Evolutionary conservation across 1,140 invertebrate species (phyloP).

Genomic region (Apis dorsata): DNA sequence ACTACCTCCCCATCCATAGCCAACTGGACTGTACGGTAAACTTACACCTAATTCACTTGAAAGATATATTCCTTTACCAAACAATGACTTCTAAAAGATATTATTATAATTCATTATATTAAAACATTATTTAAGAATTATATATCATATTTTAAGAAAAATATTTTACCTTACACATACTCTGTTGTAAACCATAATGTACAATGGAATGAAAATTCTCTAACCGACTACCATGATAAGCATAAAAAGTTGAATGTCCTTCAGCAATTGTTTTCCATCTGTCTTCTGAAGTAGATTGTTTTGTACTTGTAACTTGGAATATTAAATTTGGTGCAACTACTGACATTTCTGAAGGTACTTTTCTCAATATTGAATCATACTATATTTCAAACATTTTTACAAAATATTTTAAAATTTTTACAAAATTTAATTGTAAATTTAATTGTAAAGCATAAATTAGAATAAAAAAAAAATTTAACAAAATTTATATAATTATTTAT

Average conservation of each 20-base stretch:
- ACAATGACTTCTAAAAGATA: conserved; percentile 82
- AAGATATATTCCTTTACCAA: conserved; percentile 89
- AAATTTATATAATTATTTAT: neutral
- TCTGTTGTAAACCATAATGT: conserved; percentile 88
- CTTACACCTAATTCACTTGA: conserved; percentile 86
- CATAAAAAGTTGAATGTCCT: conserved; percentile 83
- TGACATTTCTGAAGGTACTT: conserved; percentile 77
- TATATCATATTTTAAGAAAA: too few species aligned
- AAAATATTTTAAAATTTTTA: neutral
- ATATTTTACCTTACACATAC: conserved; percentile 85
- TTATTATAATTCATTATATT: neutral
- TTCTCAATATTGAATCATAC: conserved; percentile 80
- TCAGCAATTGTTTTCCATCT: conserved; percentile 82
- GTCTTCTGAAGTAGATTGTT: conserved; percentile 80
- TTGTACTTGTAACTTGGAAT: conserved; percentile 82
- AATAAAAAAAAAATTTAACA: conserved; percentile 14
- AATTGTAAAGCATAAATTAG: neutral
- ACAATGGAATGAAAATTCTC: conserved; percentile 92
- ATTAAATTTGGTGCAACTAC: conserved; percentile 83
- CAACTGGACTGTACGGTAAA: conserved; percentile 85
- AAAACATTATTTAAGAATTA: neutral
- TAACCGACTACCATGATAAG: conserved; percentile 88
- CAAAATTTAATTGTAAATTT: neutral
- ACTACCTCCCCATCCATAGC: conserved; percentile 87
- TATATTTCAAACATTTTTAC: conserved; percentile 70